A percentile compares a stretch with the other conserved stretches of the same genome.
Evolutionary conservation across 2,888 invertebrate genomes (phyloP).

Genomic region (Brachyptera risi): DNA sequence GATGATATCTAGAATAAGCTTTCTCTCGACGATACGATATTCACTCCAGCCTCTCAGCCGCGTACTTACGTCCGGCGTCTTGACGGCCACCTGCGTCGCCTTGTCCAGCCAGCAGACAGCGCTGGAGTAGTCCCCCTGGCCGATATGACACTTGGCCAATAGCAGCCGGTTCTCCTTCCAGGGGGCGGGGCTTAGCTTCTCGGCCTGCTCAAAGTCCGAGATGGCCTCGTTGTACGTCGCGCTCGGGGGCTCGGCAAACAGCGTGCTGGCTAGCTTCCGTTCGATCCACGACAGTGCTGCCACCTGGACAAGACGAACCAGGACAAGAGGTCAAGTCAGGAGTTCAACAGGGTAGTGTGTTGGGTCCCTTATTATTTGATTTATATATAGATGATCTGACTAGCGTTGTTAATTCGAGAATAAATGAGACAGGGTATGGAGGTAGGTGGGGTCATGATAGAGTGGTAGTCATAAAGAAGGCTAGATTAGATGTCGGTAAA

Average conservation of each 20-base stretch:
- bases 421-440: too few relatives aligned
- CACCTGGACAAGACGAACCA: slow-evolving; percentile 48
- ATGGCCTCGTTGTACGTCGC: slow-evolving; percentile 60
- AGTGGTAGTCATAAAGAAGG: too few relatives aligned
- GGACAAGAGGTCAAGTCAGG: too few relatives aligned
- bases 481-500: too few relatives aligned
- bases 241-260: slow-evolving; percentile 60
- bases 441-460: too few relatives aligned
- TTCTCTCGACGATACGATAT: too few relatives aligned
- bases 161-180: slow-evolving; percentile 57
- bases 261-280: slow-evolving; percentile 57
- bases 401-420: too few relatives aligned
- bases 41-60: too few relatives aligned
- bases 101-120: slow-evolving; percentile 50
- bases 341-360: too few relatives aligned
- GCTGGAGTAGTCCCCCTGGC: slow-evolving; percentile 47
- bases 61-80: slow-evolving; percentile 38
- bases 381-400: too few relatives aligned
- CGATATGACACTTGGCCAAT: slow-evolving; percentile 56
- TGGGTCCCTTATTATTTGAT: too few relatives aligned
- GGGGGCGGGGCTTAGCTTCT: slow-evolving; percentile 48
- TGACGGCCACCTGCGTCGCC: slow-evolving; percentile 37
- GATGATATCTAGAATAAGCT: too few relatives aligned
- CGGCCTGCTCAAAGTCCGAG: slow-evolving; percentile 51
- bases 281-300: slow-evolving; percentile 61